Percentiles rank a stretch among this genome's conserved stretches.
Evolutionary conservation across 2,888 invertebrate species (phyloP).

Genomic region (Masnerella sp.): DNA sequence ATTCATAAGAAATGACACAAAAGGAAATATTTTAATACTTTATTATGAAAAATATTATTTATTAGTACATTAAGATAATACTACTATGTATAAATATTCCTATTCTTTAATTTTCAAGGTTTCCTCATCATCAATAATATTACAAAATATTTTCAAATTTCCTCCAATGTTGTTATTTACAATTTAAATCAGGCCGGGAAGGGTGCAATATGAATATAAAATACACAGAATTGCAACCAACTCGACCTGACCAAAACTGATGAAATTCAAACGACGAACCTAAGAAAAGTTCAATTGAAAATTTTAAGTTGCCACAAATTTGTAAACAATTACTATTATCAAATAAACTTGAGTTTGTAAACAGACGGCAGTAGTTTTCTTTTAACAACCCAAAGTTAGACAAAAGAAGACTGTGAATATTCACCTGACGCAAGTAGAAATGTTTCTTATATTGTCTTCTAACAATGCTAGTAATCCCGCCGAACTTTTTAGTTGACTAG

Average conservation of each 20-base stretch:
- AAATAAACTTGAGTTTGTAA: conserved; percentile 9
- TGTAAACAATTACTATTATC: not conserved
- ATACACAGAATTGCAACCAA: conserved; percentile 41
- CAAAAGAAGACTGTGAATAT: no score
- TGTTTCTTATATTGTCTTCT: not conserved
- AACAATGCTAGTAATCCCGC: not conserved
- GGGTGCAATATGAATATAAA: conserved; percentile 49
- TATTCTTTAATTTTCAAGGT: no score
- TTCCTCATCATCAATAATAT: no score
- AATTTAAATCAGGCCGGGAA: conserved; percentile 48
- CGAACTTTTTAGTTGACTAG: conserved; percentile 6
- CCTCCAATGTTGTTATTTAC: conserved; percentile 5
- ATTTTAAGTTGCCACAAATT: no score
- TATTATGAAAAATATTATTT: no score
- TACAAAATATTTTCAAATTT: not conserved
- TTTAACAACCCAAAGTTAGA: no score
- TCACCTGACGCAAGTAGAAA: conserved; percentile 20
- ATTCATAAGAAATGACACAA: no score
- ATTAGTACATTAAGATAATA: no score
- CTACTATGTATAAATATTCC: not conserved
- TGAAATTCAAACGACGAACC: not conserved
- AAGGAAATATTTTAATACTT: no score
- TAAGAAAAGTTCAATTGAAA: no score
- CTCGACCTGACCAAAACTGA: conserved; percentile 27
- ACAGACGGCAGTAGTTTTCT: no score